phyloP scores from a whole-genome alignment of 1,140 invertebrate genomes.

The Trichomalopsis sarcophagae region DNA sequence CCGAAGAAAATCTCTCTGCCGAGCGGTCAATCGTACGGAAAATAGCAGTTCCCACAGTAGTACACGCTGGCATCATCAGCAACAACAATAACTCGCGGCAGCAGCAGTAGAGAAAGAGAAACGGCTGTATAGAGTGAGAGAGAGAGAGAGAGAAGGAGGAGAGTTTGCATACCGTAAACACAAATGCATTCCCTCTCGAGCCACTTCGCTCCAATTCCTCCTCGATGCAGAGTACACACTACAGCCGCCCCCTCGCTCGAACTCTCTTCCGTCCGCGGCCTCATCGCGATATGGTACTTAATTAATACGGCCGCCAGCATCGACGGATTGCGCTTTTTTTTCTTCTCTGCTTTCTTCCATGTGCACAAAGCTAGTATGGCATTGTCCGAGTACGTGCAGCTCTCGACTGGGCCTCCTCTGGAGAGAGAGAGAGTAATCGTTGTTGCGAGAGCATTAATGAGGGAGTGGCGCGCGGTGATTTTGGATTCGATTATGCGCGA shows the following conservation, averaged over 20 bases:
- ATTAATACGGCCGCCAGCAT: constrained; percentile 9
- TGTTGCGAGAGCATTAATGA: not conserved
- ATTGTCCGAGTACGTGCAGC: not conserved
- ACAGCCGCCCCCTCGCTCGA: not conserved
- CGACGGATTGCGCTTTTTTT: constrained; percentile 10
- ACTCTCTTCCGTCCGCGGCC: not conserved
- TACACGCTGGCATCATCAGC: not conserved
- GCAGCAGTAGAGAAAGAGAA: not conserved
- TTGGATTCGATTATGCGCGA: not conserved
- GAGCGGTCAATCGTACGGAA: not conserved
- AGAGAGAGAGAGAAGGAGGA: not conserved
- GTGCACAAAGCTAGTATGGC: not conserved
- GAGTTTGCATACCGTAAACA: constrained; percentile 2
- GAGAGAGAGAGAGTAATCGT: not conserved
- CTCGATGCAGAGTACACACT: not conserved
- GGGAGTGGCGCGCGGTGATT: not conserved
- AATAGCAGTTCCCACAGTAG: not conserved
- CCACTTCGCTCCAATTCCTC: constrained; percentile 22
- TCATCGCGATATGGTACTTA: not conserved
- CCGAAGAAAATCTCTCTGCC: not conserved
- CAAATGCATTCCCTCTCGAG: constrained; percentile 10
- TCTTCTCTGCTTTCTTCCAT: not conserved
- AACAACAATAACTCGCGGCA: not conserved
- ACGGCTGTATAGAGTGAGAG: not conserved
- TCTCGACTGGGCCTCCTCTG: no score